phyloP scores from a whole-genome alignment of 2,797 vertebrate species.

The Bufotes viridis region DNA sequence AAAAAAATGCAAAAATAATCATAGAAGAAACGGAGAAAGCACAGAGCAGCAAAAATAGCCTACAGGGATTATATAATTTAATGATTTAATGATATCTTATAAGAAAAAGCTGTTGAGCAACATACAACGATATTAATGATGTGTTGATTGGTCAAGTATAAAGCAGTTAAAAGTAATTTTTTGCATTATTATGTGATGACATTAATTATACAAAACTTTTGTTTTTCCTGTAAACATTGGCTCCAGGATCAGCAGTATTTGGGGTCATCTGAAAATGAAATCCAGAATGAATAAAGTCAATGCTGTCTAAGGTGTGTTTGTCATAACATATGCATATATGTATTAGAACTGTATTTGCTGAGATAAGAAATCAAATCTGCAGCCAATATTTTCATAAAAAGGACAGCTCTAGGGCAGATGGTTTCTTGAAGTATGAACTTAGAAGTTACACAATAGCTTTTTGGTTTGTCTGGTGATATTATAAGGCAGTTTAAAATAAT shows the following conservation, averaged over 20 bases:
- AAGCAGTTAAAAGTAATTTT: constrained; percentile 25
- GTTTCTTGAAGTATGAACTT: constrained; percentile 62
- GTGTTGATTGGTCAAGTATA: constrained; percentile 31
- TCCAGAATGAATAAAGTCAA: background rate
- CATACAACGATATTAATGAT: constrained; percentile 17
- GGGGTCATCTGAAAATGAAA: constrained; percentile 22
- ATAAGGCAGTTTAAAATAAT: constrained; percentile 76
- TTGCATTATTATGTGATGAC: constrained; percentile 32
- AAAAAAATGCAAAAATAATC: background rate
- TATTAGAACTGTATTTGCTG: constrained; percentile 35
- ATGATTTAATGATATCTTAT: constrained; percentile 30
- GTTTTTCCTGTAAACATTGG: constrained; percentile 10
- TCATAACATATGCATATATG: constrained; percentile 28
- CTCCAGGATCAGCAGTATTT: constrained; percentile 32
- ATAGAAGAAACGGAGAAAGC: background rate
- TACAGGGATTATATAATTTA: too few species aligned
- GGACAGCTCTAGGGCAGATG: constrained; percentile 47
- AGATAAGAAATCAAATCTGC: constrained; percentile 38
- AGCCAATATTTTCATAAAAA: constrained; percentile 55
- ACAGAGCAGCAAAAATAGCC: background rate
- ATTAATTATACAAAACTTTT: constrained; percentile 18
- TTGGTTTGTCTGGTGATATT: constrained; percentile 70
- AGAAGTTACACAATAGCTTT: constrained; percentile 65
- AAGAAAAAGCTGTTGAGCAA: constrained; percentile 11
- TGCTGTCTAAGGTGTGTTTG: background rate